Percentiles rank a stretch among this genome's conserved stretches.
Evolutionary conservation across 1,140 invertebrate genomes (phyloP).

Genomic region (Platyscapa corneri): DNA sequence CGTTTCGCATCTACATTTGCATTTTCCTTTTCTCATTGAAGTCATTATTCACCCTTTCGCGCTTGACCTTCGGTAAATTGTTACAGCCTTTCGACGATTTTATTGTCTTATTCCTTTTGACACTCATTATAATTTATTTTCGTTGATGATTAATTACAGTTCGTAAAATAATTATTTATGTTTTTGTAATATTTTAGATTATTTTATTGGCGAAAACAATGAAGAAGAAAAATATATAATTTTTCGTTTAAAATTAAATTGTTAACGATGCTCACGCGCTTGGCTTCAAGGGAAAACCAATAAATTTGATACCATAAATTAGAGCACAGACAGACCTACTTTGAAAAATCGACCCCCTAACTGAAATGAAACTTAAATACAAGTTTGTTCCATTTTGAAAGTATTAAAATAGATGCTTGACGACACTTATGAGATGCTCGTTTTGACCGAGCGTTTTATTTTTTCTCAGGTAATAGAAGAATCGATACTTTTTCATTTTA

Average conservation of each 20-base stretch:
- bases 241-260: too few relatives aligned
- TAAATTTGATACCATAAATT: neutral
- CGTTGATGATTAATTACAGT: neutral
- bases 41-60: neutral
- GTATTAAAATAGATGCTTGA: neutral
- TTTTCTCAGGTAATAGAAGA: neutral
- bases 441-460: neutral
- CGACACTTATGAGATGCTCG: neutral
- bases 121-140: neutral
- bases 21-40: conserved; percentile 8
- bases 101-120: neutral
- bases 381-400: neutral
- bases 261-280: too few relatives aligned
- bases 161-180: neutral
- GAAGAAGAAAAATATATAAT: neutral
- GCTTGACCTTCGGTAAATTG: neutral
- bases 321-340: neutral
- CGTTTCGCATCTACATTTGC: neutral
- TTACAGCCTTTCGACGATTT: neutral
- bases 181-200: neutral
- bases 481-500: neutral
- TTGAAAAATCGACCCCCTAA: neutral
- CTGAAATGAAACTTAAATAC: neutral
- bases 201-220: neutral
- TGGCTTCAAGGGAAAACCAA: neutral